Conservation (phyloP, 1,140 invertebrate genomes). For the Sipha flava region DNA sequence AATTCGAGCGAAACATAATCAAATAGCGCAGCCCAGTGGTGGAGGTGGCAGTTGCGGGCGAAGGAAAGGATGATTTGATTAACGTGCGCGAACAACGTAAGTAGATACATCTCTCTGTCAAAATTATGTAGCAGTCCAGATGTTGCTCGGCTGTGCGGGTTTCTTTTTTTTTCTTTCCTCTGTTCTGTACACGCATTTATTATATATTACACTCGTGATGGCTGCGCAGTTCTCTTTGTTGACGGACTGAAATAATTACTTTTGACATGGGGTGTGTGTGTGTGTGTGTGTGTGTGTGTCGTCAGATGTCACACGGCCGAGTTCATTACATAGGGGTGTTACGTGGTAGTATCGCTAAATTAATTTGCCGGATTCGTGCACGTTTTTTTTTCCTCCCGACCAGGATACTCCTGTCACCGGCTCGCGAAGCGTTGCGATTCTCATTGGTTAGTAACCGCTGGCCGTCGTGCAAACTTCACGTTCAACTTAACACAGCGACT, state of each 20-base stretch:
- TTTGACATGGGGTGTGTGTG: not conserved
- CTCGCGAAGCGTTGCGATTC: no score
- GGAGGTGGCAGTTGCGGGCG: no score
- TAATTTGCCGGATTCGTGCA: not conserved
- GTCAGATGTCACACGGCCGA: not conserved
- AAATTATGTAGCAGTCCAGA: not conserved
- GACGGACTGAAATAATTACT: not conserved
- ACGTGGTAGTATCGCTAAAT: not conserved
- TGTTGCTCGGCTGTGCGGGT: not conserved
- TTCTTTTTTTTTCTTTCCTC: not conserved
- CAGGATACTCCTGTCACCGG: no score
- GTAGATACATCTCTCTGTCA: not conserved
- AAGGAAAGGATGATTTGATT: not conserved
- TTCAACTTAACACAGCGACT: not conserved
- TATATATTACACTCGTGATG: no score
- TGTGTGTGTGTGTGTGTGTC: no score
- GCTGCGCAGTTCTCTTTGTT: not conserved
- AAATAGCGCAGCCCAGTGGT: no score
- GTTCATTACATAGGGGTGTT: not conserved
- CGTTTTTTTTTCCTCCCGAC: not conserved
- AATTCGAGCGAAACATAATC: not conserved
- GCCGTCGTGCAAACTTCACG: not conserved
- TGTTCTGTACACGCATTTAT: not conserved
- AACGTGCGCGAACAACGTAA: not conserved
- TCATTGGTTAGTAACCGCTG: no score